Conservation (phyloP, 2,888 invertebrate species). For the Alviniconcha strummeri region DNA sequence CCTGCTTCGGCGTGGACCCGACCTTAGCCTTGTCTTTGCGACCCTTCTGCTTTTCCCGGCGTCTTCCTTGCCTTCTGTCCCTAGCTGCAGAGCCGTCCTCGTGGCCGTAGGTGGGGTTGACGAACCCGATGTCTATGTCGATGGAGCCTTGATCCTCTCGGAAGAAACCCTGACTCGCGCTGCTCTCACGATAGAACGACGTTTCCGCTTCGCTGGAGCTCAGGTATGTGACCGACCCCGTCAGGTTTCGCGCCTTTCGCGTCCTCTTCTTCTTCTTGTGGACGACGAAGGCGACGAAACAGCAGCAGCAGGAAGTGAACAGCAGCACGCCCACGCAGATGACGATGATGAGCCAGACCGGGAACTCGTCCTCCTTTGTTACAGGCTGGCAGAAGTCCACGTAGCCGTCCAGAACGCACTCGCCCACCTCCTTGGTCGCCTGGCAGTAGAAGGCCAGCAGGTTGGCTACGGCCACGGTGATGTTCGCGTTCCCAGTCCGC, state of each 20-base stretch:
- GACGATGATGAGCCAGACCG: conserved; percentile 25
- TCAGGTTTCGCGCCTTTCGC: not conserved
- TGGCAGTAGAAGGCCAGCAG: conserved; percentile 54
- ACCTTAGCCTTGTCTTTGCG: not conserved
- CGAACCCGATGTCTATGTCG: not conserved
- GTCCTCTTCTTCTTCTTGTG: conserved; percentile 23
- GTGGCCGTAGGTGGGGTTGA: conserved; percentile 21
- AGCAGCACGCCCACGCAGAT: conserved; percentile 19
- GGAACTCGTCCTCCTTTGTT: conserved; percentile 1
- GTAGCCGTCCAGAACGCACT: conserved; percentile 51
- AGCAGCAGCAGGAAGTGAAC: conserved; percentile 17
- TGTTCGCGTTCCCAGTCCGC: conserved; percentile 37
- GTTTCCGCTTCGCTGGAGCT: conserved; percentile 2
- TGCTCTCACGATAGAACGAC: conserved; percentile 2
- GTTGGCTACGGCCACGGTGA: conserved; percentile 37
- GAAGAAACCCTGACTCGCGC: not conserved
- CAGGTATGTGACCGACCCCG: not conserved
- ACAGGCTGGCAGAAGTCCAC: conserved; percentile 51
- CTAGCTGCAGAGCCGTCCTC: not conserved
- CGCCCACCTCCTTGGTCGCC: conserved; percentile 45
- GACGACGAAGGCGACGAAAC: conserved; percentile 4
- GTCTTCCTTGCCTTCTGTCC: not conserved
- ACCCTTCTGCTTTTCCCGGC: not conserved
- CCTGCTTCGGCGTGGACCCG: not conserved
- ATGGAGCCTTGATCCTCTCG: too few relatives aligned